Base-by-base conservation (phyloP, 1,140 invertebrate genomes). In the Drosophila suzukii region DNA sequence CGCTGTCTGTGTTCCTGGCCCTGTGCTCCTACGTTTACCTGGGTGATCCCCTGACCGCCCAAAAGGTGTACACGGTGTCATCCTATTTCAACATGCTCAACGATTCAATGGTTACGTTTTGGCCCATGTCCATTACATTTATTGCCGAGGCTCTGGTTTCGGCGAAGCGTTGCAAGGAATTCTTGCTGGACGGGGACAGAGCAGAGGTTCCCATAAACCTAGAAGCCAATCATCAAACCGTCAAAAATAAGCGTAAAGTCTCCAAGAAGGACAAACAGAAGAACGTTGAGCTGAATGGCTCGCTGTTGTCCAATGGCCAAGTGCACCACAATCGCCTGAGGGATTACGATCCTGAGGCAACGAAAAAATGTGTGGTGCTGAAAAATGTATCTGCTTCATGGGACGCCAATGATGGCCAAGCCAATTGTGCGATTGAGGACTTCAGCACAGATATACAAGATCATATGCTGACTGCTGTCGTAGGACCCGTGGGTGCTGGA, bases 401-500 rank as follows among this genome's bases (percentile, higher is more conserved):
- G 95, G 75, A 77, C 7, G 46, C 66, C 0, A 79, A 54, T 10
- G 81, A 83, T 49, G 78, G 83, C 3, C 68, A 81, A 0, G 13
- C 65, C 0, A 91, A 74, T 54, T 76, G 62, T 8, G 88, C 92
- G 15, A 77, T 95, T n/a, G 88, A 92, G 2, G 93, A 94, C 70
- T 93, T 96, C 5, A 94, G 92, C 57, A 91, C 95, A 0, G 92
- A 94, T 62, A 94, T 96, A 24, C 93, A 94, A 67, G 93, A 94
- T 4, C 94, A 95, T 8, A 93, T 96, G 32, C 81, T 97, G 11
- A 92, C 96, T 0, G 95, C 95, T 0, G 92, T 97, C 4, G 95
- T 97, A 43, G 97, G 97, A 4, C 94, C 95, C 39, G 96, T 97
- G 34, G 96, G 96, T 6, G 93, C 95, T 0, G 96, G 97, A 13